These are phyloP conservation scores for Blastobasis adustella DNA, from an alignment of 2,888 invertebrate species.

Conservation along the genomic window DNA sequence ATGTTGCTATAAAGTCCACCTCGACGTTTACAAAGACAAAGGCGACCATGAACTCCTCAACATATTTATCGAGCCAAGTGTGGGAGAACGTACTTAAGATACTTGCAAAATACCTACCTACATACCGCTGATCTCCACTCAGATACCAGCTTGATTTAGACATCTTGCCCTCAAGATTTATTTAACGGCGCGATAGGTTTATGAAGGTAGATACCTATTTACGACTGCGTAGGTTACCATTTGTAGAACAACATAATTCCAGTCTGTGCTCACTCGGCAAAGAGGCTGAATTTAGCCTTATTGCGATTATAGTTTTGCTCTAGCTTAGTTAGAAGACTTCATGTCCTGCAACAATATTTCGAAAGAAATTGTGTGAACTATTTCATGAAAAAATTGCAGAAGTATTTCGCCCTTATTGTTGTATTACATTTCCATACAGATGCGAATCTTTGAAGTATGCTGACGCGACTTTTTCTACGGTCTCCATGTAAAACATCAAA, in stretches of 20 bases:
- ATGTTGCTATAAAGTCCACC: too few species aligned
- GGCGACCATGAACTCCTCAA: too few species aligned
- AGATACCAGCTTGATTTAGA: constrained; percentile 64
- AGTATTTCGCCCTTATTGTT: neutral
- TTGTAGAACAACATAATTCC: constrained; percentile 12
- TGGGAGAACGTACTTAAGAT: constrained; percentile 2
- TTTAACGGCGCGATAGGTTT: constrained; percentile 45
- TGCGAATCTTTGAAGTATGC: too few species aligned
- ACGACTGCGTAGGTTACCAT: constrained; percentile 10
- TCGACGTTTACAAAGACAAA: too few species aligned
- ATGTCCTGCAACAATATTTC: too few species aligned
- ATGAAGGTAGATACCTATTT: constrained; percentile 28
- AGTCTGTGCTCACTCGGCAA: neutral
- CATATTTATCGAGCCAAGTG: constrained; percentile 1
- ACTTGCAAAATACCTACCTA: constrained; percentile 12
- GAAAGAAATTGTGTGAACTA: neutral
- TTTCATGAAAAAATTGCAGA: neutral
- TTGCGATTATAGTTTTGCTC: neutral
- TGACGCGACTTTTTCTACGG: too few species aligned
- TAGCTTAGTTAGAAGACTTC: too few species aligned
- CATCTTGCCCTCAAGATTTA: constrained; percentile 53
- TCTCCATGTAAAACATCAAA: neutral
- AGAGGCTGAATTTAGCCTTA: constrained; percentile 5
- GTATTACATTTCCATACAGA: too few species aligned
- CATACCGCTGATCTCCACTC: constrained; percentile 41